Conservation (phyloP, 2,797 vertebrate genomes). For the Mallotus villosus region DNA sequence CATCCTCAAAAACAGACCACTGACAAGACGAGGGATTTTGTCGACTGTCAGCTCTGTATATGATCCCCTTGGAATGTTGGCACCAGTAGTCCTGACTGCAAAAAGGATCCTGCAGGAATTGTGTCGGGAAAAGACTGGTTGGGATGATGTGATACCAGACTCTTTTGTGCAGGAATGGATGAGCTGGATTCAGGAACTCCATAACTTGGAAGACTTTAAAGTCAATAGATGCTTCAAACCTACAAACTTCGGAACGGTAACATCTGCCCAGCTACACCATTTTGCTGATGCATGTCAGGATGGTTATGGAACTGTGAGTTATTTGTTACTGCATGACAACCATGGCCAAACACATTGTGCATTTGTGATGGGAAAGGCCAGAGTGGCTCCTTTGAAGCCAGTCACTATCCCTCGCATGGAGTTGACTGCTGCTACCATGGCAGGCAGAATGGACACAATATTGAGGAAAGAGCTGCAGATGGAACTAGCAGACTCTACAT, state of each 20-base stretch:
- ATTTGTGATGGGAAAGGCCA: neutral
- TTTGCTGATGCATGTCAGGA: too few species aligned
- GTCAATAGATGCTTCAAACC: too few species aligned
- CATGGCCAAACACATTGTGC: slow-evolving; percentile 2
- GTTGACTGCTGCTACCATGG: too few species aligned
- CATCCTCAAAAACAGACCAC: slow-evolving; percentile 7
- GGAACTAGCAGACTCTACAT: too few species aligned
- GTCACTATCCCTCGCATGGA: too few species aligned
- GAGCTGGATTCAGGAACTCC: slow-evolving; percentile 1
- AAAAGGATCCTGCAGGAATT: slow-evolving; percentile 7
- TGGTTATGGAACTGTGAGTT: too few species aligned
- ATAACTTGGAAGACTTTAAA: neutral
- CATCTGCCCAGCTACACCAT: too few species aligned
- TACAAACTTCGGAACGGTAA: too few species aligned
- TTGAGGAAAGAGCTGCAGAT: too few species aligned
- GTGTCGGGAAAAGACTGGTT: slow-evolving; percentile 1
- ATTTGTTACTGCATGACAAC: neutral
- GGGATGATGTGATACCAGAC: slow-evolving; percentile 10
- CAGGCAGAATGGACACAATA: too few species aligned
- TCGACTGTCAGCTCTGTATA: slow-evolving; percentile 15
- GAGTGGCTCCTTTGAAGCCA: too few species aligned
- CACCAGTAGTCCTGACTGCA: slow-evolving; percentile 2
- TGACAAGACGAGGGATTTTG: slow-evolving; percentile 17
- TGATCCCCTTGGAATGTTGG: slow-evolving; percentile 19
- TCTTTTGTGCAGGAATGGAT: neutral